A percentile compares a stretch with the other conserved stretches of the same genome.
Conservation (phyloP, 2,797 vertebrate genomes). For the Darevskia mixta region DNA sequence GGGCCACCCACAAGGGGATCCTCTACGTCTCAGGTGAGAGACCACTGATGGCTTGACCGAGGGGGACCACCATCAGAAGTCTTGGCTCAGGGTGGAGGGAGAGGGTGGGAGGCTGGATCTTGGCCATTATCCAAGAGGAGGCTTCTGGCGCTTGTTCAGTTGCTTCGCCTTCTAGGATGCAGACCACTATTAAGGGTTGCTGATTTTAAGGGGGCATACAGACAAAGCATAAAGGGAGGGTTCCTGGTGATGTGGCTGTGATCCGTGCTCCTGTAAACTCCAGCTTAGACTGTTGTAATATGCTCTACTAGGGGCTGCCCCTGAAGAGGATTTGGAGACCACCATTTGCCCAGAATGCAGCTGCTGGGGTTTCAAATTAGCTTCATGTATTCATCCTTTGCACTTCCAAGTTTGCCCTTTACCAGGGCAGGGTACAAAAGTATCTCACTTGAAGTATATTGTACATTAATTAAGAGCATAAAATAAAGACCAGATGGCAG, state of each 20-base stretch:
- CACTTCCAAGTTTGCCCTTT: too few relatives aligned
- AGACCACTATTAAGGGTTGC: neutral
- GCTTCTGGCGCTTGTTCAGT: too few relatives aligned
- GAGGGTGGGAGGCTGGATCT: neutral
- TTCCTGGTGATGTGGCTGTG: neutral
- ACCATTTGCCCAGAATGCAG: neutral
- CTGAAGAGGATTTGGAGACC: neutral
- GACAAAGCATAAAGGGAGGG: neutral
- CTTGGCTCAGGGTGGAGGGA: too few relatives aligned
- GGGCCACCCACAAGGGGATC: conserved; percentile 71
- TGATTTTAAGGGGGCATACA: neutral
- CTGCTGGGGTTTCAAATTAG: too few relatives aligned
- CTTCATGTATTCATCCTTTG: too few relatives aligned
- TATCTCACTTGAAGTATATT: too few relatives aligned
- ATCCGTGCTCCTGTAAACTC: neutral
- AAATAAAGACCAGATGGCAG: neutral
- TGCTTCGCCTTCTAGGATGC: neutral
- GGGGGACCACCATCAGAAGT: too few relatives aligned
- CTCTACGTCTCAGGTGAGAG: conserved; percentile 71
- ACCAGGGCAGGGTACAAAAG: too few relatives aligned
- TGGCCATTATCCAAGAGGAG: neutral
- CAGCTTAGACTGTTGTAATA: neutral
- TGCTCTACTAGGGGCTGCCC: neutral
- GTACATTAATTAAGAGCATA: too few relatives aligned
- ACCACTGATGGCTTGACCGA: too few relatives aligned